Base-by-base conservation (phyloP, 2,113 vertebrate species). In the Hydropotes inermis region DNA sequence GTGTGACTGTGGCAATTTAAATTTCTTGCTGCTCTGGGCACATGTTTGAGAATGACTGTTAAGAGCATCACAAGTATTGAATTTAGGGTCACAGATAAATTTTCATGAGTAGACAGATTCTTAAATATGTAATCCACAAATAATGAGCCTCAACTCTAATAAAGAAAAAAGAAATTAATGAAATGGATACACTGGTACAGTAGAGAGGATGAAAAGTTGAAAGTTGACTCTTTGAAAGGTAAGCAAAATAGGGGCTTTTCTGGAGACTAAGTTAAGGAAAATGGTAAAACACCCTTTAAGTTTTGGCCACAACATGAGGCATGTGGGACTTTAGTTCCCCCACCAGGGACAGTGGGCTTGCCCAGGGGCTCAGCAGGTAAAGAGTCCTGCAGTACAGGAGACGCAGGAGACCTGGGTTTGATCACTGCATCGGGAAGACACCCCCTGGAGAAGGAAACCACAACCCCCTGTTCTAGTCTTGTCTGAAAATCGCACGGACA, bases 241-340 rank as follows among this genome's bases (percentile, higher is more conserved):
- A 54, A 45, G 88, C 58, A 55, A 50, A n/a, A 78, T 21, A 87
- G 50, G 88, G 60, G 11, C 15, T 81, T 84, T 95, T 61, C 45
- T 81, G 21, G 54, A 54, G n/a, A 82, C 89, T 89, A 47, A 14
- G 23, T 89, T 86, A 97, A 76, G 25, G 84, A 91, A 93, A 93
- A 78, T 30, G 2, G 14, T 54, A 89, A 76, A 78, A 15, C 54
- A 81, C 16, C 55, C n/a, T 76, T 39, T 70, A 39, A 70, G 12
- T 43, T 76, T 52, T 52, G 78, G 47, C 45, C 8, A 0, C 47
- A 6, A 2, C 47, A 52, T 19, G 28, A 11, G 16, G 47, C 45
- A 12, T 52, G 2, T 81, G 45, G 78, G 47, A 33, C 30, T 17
- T 19, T 33, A 50, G 78, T 81, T 81, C 16, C 28, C 28, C 9